phyloP scores from a whole-genome alignment of 2,888 invertebrate genomes.

The Cheilosia variabilis region DNA sequence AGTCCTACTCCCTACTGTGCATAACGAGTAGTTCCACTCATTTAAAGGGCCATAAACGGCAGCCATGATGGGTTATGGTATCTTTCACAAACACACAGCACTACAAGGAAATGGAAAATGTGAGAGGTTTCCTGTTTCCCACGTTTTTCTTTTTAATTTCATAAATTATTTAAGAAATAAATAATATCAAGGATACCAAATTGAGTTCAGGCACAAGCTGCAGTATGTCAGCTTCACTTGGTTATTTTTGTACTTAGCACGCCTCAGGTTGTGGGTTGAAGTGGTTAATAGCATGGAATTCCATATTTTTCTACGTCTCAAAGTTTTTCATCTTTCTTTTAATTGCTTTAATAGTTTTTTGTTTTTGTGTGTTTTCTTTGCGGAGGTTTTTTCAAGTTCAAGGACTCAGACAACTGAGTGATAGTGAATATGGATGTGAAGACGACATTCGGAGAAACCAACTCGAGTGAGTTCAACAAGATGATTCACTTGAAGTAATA shows the following conservation, averaged over 20 bases:
- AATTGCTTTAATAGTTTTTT: slow-evolving; percentile 33
- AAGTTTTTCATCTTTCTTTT: slow-evolving; percentile 25
- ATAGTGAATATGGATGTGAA: slow-evolving; percentile 9
- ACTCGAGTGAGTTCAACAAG: slow-evolving; percentile 67
- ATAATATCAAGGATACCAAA: slow-evolving; percentile 8
- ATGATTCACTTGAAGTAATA: slow-evolving; percentile 20
- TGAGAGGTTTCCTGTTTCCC: slow-evolving; percentile 4
- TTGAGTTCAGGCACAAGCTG: background rate
- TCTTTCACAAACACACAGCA: slow-evolving; percentile 1
- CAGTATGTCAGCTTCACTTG: background rate
- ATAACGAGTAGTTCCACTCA: background rate
- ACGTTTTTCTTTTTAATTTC: background rate
- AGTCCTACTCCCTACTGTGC: slow-evolving; percentile 7
- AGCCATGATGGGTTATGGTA: slow-evolving; percentile 8
- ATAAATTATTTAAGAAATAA: slow-evolving; percentile 9
- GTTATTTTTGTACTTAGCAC: slow-evolving; percentile 14
- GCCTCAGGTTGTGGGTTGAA: slow-evolving; percentile 36
- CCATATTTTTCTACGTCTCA: slow-evolving; percentile 29
- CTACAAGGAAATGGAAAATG: background rate
- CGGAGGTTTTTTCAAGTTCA: slow-evolving; percentile 60
- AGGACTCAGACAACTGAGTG: slow-evolving; percentile 53
- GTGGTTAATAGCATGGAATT: slow-evolving; percentile 57
- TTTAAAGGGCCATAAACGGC: slow-evolving; percentile 3
- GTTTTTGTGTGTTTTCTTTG: background rate
- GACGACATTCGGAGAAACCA: slow-evolving; percentile 61